Conservation (phyloP, 1,140 invertebrate genomes). For the Ceratina australensis region DNA sequence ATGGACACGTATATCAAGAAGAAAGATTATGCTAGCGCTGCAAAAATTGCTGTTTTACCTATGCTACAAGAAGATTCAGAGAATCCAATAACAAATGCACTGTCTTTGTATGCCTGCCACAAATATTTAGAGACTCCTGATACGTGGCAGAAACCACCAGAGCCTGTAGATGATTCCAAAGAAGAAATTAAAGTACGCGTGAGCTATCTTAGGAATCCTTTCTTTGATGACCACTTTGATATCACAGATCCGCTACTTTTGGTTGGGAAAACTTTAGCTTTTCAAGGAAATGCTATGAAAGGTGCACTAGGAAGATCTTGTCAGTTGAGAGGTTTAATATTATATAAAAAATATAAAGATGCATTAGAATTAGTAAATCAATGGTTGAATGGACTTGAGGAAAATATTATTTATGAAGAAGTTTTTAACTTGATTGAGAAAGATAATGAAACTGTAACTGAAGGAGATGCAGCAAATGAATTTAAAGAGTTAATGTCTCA, state of each 20-base stretch:
- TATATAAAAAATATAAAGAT: conserved; percentile 85
- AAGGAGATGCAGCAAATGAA: conserved; percentile 68
- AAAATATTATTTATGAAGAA: conserved; percentile 75
- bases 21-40: conserved; percentile 86
- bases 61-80: conserved; percentile 94
- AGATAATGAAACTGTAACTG: conserved; percentile 67
- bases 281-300: conserved; percentile 80
- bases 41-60: conserved; percentile 87
- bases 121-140: conserved; percentile 84
- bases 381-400: conserved; percentile 63
- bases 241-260: conserved; percentile 84
- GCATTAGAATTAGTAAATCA: conserved; percentile 76
- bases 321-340: conserved; percentile 84
- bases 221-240: conserved; percentile 94
- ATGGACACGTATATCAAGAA: conserved; percentile 89
- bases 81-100: conserved; percentile 85
- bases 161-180: conserved; percentile 73
- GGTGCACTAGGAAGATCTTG: conserved; percentile 83
- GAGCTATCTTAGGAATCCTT: conserved; percentile 88
- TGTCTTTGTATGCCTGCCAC: conserved; percentile 88
- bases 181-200: conserved; percentile 90
- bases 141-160: conserved; percentile 78
- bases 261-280: conserved; percentile 89
- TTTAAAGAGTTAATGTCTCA: conserved; percentile 62
- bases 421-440: conserved; percentile 74